Percentiles rank a stretch among this genome's conserved stretches.
phyloP scores from a whole-genome alignment of 2,797 vertebrate genomes.

The Hypotaenidia okinawae region DNA sequence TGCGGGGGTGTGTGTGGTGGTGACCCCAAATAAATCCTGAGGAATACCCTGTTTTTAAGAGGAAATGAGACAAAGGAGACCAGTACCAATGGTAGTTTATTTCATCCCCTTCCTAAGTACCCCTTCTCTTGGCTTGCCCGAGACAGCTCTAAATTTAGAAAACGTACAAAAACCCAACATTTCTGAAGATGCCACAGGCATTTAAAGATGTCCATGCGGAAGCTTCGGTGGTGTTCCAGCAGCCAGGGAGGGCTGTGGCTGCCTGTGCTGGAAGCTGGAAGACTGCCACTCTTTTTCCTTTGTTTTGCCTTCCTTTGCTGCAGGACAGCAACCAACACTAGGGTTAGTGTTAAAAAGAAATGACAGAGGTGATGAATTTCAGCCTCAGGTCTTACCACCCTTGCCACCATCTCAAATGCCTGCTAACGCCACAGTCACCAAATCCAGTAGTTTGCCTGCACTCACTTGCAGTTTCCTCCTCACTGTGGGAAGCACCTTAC shows the following conservation, averaged over 20 bases:
- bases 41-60: not conserved
- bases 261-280: not conserved
- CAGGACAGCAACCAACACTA: not conserved
- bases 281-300: not conserved
- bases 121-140: not conserved
- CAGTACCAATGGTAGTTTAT: not conserved
- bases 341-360: too few relatives aligned
- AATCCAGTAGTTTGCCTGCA: fast-evolving
- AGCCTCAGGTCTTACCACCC: not conserved
- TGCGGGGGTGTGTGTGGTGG: too few relatives aligned
- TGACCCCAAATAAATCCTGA: not conserved
- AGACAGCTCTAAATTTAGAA: slow-evolving; percentile 17
- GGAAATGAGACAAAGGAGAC: not conserved
- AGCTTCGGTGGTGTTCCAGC: not conserved
- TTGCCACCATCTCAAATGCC: too few relatives aligned
- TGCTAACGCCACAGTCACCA: not conserved
- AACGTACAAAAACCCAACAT: not conserved
- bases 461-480: not conserved
- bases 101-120: not conserved
- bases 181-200: not conserved
- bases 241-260: not conserved
- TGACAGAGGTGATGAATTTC: not conserved
- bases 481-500: fast-evolving
- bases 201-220: not conserved
- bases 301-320: not conserved